Conservation (phyloP, 2,797 vertebrate species). For the Forpus xanthops region DNA sequence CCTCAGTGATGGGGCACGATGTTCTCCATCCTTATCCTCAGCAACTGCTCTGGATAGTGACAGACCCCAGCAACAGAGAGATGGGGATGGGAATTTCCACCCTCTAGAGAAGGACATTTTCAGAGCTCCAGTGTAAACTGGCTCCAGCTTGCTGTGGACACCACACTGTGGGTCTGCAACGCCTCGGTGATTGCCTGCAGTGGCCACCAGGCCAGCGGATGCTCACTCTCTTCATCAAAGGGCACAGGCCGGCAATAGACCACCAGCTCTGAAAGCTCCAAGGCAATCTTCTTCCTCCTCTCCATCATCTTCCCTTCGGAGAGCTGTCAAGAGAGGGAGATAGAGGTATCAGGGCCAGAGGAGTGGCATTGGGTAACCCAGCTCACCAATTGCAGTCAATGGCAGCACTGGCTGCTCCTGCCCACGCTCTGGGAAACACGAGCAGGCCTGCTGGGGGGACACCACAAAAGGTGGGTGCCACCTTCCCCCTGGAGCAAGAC, state of each 20-base stretch:
- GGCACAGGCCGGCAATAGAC: conserved; percentile 97
- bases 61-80: neutral
- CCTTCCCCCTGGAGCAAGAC: neutral
- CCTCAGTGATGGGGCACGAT: fast-evolving
- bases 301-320: conserved; percentile 99
- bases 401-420: fast-evolving
- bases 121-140: neutral
- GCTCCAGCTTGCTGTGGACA: neutral
- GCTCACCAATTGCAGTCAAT: neutral
- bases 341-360: neutral
- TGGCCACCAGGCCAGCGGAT: neutral
- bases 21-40: neutral
- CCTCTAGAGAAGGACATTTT: neutral
- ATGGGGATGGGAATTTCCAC: neutral
- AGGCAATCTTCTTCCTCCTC: conserved; percentile 96
- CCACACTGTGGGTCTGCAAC: neutral
- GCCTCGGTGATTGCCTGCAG: neutral
- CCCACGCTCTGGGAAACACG: neutral
- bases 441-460: neutral
- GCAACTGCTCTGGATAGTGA: neutral
- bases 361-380: neutral
- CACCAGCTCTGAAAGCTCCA: conserved; percentile 95
- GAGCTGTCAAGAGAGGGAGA: conserved; percentile 74
- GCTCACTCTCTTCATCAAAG: conserved; percentile 98
- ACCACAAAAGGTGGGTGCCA: neutral